A percentile compares a stretch with the other conserved stretches of the same genome.
Evolutionary conservation across 2,888 invertebrate species (phyloP).

Genomic region (Alcis repandata): DNA sequence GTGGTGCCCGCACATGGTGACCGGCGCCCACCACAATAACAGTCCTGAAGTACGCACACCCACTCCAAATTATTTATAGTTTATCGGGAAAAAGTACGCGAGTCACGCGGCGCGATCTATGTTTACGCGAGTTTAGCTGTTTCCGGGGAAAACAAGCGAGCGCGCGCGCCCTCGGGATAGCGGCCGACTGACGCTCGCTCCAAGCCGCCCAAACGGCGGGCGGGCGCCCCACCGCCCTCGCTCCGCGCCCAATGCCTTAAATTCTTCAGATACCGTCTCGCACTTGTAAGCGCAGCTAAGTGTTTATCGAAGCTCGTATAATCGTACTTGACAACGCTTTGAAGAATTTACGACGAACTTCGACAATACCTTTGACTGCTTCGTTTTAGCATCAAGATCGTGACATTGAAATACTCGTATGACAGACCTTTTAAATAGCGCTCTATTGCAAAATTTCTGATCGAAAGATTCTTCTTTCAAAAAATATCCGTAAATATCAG

Average conservation of each 20-base stretch:
- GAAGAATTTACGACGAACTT: slow-evolving; percentile 19
- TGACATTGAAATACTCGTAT: slow-evolving; percentile 2
- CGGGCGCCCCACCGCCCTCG: slow-evolving; percentile 68
- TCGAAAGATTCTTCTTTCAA: neutral
- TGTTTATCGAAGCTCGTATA: slow-evolving; percentile 60
- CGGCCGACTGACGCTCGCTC: slow-evolving; percentile 51
- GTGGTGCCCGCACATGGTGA: slow-evolving; percentile 69
- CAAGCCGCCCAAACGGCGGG: slow-evolving; percentile 65
- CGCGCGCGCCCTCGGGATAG: slow-evolving; percentile 45
- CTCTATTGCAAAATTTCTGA: neutral
- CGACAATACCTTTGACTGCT: slow-evolving; percentile 26
- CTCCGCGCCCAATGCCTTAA: slow-evolving; percentile 69
- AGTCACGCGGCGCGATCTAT: slow-evolving; percentile 30
- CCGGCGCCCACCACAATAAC: slow-evolving; percentile 32
- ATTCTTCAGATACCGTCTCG: slow-evolving; percentile 66
- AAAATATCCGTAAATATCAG: neutral
- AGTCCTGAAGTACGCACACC: slow-evolving; percentile 36
- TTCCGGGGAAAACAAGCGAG: slow-evolving; percentile 44
- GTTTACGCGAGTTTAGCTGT: slow-evolving; percentile 34
- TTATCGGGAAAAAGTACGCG: slow-evolving; percentile 47
- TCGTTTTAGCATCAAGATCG: neutral
- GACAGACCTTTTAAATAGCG: no score
- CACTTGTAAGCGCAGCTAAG: slow-evolving; percentile 65
- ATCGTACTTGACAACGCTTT: slow-evolving; percentile 54
- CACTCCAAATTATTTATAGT: slow-evolving; percentile 37